Conservation (phyloP, 1,140 invertebrate species). For the Drosophila carrolli region DNA sequence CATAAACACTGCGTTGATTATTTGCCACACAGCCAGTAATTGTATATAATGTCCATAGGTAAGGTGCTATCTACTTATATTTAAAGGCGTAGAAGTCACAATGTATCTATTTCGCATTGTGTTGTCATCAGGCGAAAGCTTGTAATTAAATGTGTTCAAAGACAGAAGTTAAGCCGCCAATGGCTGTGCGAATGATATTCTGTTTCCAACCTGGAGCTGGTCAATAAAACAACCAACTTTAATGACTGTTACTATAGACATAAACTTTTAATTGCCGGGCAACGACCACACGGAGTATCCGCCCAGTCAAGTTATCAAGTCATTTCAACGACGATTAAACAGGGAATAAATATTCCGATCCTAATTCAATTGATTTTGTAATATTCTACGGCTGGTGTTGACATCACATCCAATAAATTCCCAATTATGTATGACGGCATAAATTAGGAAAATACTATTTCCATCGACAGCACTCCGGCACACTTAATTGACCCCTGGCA, state of each 20-base stretch:
- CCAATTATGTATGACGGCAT: slow-evolving; percentile 65
- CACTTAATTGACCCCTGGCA: slow-evolving; percentile 65
- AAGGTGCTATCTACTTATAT: slow-evolving; percentile 45
- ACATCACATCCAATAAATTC: slow-evolving; percentile 71
- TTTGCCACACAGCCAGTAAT: slow-evolving; percentile 67
- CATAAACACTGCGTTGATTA: slow-evolving; percentile 39
- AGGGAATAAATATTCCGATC: slow-evolving; percentile 21
- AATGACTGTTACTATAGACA: slow-evolving; percentile 27
- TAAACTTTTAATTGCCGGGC: slow-evolving; percentile 52
- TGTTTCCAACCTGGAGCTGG: background rate
- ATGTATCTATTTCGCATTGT: slow-evolving; percentile 15
- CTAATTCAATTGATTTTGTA: slow-evolving; percentile 35
- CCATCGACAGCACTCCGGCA: slow-evolving; percentile 40
- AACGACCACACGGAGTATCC: slow-evolving; percentile 34
- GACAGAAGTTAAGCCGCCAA: background rate
- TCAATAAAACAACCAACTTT: slow-evolving; percentile 27
- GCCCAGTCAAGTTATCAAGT: slow-evolving; percentile 42
- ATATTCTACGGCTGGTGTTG: slow-evolving; percentile 54
- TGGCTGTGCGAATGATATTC: slow-evolving; percentile 2
- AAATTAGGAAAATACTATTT: slow-evolving; percentile 51
- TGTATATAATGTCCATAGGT: slow-evolving; percentile 54
- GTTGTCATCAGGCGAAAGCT: background rate
- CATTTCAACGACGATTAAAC: slow-evolving; percentile 58
- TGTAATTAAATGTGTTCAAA: background rate
- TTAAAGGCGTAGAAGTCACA: background rate